Evolutionary conservation across 1,140 invertebrate species (phyloP).

Genomic region (Macrostomum lignano): DNA sequence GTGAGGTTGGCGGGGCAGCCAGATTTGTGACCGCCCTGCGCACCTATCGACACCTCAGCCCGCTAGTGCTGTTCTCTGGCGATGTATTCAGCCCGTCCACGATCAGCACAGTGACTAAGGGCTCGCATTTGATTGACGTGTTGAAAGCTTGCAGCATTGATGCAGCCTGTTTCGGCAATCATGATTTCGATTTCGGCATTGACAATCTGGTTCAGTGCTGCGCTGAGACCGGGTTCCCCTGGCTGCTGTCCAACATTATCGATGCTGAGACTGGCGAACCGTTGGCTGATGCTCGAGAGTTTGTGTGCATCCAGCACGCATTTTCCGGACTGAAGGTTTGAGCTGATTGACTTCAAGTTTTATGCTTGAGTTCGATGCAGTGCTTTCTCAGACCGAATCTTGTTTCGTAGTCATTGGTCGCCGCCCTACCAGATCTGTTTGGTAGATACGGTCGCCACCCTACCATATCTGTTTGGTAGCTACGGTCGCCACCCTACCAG

Average conservation of each 20-base stretch:
- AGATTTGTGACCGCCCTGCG: conserved; percentile 50
- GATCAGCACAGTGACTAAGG: conserved; percentile 59
- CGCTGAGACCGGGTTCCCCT: conserved; percentile 49
- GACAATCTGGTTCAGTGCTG: conserved; percentile 46
- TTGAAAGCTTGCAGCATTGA: conserved; percentile 47
- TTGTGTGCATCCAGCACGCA: no score
- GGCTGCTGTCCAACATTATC: conserved; percentile 65
- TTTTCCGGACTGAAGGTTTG: no score
- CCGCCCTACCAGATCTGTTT: no score
- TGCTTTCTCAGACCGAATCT: no score
- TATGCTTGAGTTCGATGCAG: no score
- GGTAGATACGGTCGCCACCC: no score
- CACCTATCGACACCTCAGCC: conserved; percentile 32
- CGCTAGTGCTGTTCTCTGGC: conserved; percentile 55
- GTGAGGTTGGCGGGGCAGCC: conserved; percentile 55
- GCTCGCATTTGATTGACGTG: conserved; percentile 68
- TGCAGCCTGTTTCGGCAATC: conserved; percentile 63
- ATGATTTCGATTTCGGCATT: conserved; percentile 73
- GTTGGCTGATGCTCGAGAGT: conserved; percentile 48
- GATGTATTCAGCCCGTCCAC: conserved; percentile 62
- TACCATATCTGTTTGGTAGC: no score
- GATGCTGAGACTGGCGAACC: conserved; percentile 54
- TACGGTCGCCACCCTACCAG: no score
- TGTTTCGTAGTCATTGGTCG: no score
- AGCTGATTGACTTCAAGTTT: no score